Conservation (phyloP, 2,888 invertebrate species). For the Chaetoderma sp. region DNA sequence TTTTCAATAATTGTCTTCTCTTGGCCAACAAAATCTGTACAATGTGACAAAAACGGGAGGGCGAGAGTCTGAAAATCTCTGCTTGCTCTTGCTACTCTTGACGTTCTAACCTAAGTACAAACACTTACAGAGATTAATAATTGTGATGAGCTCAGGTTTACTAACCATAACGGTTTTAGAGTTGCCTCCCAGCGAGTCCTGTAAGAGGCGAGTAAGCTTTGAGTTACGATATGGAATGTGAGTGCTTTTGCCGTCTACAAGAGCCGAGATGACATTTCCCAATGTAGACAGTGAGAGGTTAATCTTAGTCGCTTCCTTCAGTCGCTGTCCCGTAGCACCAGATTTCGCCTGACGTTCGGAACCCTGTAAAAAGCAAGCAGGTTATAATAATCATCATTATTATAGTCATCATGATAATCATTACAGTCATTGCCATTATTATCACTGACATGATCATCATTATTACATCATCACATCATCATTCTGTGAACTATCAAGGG, state of each 20-base stretch:
- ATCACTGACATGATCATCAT: too few relatives aligned
- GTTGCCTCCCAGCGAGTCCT: conserved; percentile 97
- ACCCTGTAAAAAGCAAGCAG: conserved; percentile 83
- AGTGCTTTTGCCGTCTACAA: conserved; percentile 96
- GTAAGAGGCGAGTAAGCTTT: conserved; percentile 86
- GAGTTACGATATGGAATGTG: conserved; percentile 99
- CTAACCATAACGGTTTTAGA: conserved; percentile 73
- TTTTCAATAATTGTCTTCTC: too few relatives aligned
- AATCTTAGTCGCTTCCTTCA: conserved; percentile 98
- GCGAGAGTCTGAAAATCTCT: too few relatives aligned
- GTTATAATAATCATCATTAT: conserved; percentile 30
- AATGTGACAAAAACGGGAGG: too few relatives aligned
- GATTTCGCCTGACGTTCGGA: conserved; percentile 98
- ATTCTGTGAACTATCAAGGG: too few relatives aligned
- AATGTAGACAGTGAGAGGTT: conserved; percentile 96
- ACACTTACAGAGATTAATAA: background rate
- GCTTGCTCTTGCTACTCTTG: too few relatives aligned
- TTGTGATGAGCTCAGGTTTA: background rate
- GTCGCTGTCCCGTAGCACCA: conserved; percentile 89
- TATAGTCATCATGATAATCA: too few relatives aligned
- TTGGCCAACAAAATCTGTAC: too few relatives aligned
- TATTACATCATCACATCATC: too few relatives aligned
- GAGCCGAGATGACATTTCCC: conserved; percentile 97
- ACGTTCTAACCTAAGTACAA: background rate
- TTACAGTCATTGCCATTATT: too few relatives aligned